phyloP scores from a whole-genome alignment of 2,888 invertebrate genomes.

The Leptarthrus brevirostris region DNA sequence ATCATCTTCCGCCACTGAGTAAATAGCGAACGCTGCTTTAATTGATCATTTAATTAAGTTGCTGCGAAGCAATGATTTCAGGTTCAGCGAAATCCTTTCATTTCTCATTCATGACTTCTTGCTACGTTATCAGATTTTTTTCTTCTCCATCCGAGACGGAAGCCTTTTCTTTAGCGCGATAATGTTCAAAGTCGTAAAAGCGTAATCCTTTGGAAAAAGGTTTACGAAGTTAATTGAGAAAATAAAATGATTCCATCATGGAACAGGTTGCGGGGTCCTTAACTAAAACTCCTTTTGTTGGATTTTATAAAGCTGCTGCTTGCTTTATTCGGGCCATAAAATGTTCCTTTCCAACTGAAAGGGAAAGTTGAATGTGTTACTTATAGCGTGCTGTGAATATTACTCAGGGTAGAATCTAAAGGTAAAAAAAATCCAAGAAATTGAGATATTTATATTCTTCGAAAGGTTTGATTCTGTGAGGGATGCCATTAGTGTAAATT shows the following conservation, averaged over 20 bases:
- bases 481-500: conserved; percentile 20
- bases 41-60: conserved; percentile 38
- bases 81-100: conserved; percentile 19
- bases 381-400: conserved; percentile 40
- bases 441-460: conserved; percentile 37
- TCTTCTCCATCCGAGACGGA: conserved; percentile 19
- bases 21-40: no score
- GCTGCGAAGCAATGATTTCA: conserved; percentile 1
- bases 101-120: conserved; percentile 15
- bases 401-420: conserved; percentile 11
- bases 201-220: conserved; percentile 51
- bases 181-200: conserved; percentile 52
- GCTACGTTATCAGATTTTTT: conserved; percentile 12
- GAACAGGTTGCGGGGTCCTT: conserved; percentile 37
- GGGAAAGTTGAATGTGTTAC: conserved; percentile 16
- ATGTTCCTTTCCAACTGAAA: neutral
- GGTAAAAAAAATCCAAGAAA: conserved; percentile 28
- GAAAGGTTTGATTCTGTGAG: conserved; percentile 3
- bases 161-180: conserved; percentile 35
- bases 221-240: conserved; percentile 53
- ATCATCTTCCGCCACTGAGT: no score
- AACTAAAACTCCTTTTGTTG: conserved; percentile 27
- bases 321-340: conserved; percentile 35
- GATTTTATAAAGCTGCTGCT: conserved; percentile 29
- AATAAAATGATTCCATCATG: conserved; percentile 50